Evolutionary conservation across 1,140 invertebrate genomes (phyloP).

Genomic region (Dreissena polymorpha): DNA sequence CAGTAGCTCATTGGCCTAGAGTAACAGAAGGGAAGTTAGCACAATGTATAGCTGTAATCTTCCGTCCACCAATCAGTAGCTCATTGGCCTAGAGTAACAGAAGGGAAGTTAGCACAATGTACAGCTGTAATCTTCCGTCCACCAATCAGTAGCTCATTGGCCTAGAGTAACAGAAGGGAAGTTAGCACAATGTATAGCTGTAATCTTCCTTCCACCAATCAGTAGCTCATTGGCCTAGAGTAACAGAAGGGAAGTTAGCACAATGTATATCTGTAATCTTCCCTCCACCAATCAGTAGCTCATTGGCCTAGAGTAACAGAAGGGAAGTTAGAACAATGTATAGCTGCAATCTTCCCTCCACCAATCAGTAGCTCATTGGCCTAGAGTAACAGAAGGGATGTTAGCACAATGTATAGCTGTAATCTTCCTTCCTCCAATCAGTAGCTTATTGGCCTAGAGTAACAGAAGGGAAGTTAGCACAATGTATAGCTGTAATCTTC

Average conservation of each 20-base stretch:
- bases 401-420: constrained; percentile 80
- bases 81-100: constrained; percentile 85
- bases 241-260: not conserved
- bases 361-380: constrained; percentile 91
- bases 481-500: constrained; percentile 85
- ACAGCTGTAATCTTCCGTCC: constrained; percentile 88
- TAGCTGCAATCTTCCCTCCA: constrained; percentile 88
- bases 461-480: not conserved
- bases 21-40: not conserved
- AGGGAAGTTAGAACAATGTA: constrained; percentile 46
- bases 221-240: constrained; percentile 89
- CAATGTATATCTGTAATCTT: constrained; percentile 85
- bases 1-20: constrained; percentile 89
- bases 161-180: constrained; percentile 80
- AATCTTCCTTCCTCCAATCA: constrained; percentile 90
- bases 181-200: constrained; percentile 80
- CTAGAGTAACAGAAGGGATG: constrained; percentile 76
- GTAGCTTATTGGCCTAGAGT: constrained; percentile 87
- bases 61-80: constrained; percentile 89
- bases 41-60: constrained; percentile 84
- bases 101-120: not conserved
- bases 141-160: constrained; percentile 89
- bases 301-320: constrained; percentile 83
- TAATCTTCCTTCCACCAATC: constrained; percentile 89
- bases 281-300: constrained; percentile 89